phyloP scores from a whole-genome alignment of 2,113 vertebrate genomes.

The Sardina pilchardus region DNA sequence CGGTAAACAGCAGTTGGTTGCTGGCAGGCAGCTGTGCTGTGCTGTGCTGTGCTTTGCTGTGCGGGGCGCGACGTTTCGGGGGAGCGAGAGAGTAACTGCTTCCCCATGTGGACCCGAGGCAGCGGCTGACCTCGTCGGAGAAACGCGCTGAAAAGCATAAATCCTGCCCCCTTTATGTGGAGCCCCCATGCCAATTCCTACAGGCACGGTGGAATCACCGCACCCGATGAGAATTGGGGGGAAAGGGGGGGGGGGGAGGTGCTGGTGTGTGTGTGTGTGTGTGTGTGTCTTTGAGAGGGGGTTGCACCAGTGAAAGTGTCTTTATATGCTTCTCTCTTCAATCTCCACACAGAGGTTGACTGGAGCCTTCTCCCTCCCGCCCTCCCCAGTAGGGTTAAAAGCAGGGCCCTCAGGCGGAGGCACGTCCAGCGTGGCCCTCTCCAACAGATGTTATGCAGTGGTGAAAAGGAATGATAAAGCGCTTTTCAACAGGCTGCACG shows the following conservation, averaged over 20 bases:
- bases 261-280: too few relatives aligned
- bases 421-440: neutral
- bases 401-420: neutral
- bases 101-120: slow-evolving; percentile 61
- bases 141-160: slow-evolving; percentile 37
- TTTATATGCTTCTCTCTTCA: neutral
- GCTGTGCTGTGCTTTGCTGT: neutral
- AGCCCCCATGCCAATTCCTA: slow-evolving; percentile 49
- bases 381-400: neutral
- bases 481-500: neutral
- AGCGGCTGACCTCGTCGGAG: slow-evolving; percentile 47
- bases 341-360: neutral
- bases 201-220: slow-evolving; percentile 50
- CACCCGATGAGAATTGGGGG: slow-evolving; percentile 43
- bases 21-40: neutral
- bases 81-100: slow-evolving; percentile 51
- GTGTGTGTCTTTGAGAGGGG: too few relatives aligned
- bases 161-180: slow-evolving; percentile 7
- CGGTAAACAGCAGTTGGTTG: slow-evolving; percentile 15
- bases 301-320: neutral
- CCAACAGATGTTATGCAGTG: neutral
- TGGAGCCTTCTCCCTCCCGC: too few relatives aligned
- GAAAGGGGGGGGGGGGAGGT: neutral
- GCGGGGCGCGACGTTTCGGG: neutral
- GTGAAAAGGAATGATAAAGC: slow-evolving; percentile 1